Conservation (phyloP, 2,113 vertebrate genomes). For the Eretmochelys imbricata region DNA sequence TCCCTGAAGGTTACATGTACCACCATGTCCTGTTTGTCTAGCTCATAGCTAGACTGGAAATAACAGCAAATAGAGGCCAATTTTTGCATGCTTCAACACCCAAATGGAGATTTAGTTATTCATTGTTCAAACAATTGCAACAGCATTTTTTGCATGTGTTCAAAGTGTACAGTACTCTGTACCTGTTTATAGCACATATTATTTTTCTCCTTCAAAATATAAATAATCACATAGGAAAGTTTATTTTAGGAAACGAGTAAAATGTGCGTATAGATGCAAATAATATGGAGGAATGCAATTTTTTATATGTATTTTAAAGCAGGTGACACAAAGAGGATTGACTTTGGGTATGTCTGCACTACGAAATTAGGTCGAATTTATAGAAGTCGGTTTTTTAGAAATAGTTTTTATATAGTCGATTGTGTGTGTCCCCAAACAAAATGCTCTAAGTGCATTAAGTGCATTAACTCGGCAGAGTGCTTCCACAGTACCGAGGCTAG, state of each 20-base stretch:
- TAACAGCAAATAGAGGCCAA: neutral
- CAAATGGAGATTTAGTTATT: neutral
- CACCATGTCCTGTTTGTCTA: neutral
- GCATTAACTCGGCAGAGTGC: too few species aligned
- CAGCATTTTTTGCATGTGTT: neutral
- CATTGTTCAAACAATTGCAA: neutral
- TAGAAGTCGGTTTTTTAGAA: too few species aligned
- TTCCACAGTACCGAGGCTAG: too few species aligned
- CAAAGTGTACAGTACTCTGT: neutral
- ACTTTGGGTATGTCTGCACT: neutral
- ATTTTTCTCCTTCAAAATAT: neutral
- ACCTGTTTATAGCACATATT: neutral
- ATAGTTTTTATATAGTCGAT: too few species aligned
- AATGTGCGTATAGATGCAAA: neutral
- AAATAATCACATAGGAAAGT: neutral
- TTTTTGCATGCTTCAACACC: rapidly evolving
- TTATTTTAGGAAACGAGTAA: neutral
- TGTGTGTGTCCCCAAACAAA: too few species aligned
- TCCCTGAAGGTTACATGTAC: neutral
- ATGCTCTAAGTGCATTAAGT: too few species aligned
- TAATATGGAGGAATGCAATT: neutral
- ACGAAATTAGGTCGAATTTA: too few species aligned
- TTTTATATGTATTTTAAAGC: neutral
- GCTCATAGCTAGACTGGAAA: neutral
- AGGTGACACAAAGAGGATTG: neutral